Conservation (phyloP, 2,113 vertebrate species). For the Chunga burmeisteri region DNA sequence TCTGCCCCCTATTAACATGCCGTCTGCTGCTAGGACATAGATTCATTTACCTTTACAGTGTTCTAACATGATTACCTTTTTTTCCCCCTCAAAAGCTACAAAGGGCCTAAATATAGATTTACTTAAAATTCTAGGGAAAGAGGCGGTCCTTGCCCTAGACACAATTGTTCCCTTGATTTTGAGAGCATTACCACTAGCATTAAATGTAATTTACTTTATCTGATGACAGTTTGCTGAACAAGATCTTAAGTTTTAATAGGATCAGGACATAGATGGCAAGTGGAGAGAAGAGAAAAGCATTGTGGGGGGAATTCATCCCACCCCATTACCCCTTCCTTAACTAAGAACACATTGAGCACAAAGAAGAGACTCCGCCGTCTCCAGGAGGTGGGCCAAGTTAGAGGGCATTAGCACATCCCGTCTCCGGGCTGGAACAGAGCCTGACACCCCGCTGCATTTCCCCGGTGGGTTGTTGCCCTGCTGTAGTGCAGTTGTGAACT, state of each 20-base stretch:
- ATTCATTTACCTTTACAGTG: conserved; percentile 31
- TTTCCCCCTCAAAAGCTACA: neutral
- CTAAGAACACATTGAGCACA: conserved; percentile 36
- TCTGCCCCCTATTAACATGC: conserved; percentile 21
- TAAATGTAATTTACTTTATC: conserved; percentile 43
- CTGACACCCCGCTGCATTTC: neutral
- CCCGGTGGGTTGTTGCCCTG: conserved; percentile 16
- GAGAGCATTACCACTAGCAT: conserved; percentile 3
- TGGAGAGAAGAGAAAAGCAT: conserved; percentile 10
- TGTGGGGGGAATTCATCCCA: conserved; percentile 35
- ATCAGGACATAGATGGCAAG: conserved; percentile 22
- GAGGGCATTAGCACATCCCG: neutral
- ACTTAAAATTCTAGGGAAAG: conserved; percentile 29
- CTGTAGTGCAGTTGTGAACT: neutral
- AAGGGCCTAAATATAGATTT: conserved; percentile 24
- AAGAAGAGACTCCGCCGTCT: neutral
- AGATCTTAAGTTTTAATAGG: conserved; percentile 49
- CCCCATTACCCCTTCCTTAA: conserved; percentile 25
- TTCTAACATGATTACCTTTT: conserved; percentile 39
- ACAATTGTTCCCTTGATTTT: conserved; percentile 42
- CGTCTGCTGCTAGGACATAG: conserved; percentile 34
- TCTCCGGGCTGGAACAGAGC: neutral
- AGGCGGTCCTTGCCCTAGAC: conserved; percentile 2
- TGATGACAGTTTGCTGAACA: conserved; percentile 48
- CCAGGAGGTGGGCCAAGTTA: neutral